These are phyloP conservation scores for Tetropium fuscum DNA, from an alignment of 2,888 invertebrate species.

Conservation along the genomic window DNA sequence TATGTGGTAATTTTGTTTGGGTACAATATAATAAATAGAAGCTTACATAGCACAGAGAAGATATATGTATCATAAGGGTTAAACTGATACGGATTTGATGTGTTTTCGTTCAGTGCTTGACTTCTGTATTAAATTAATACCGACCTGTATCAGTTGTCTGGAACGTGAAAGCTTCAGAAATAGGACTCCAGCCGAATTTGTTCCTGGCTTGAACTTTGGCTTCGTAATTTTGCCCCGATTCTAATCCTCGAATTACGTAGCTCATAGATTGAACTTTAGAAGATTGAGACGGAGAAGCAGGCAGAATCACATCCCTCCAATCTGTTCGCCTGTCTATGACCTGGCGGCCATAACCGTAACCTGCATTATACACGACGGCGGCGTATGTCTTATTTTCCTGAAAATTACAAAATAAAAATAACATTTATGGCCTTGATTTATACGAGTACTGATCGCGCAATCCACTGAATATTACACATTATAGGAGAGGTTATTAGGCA, in stretches of 20 bases:
- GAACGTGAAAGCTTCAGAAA: slow-evolving; percentile 73
- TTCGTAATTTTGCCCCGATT: slow-evolving; percentile 75
- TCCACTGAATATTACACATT: no score
- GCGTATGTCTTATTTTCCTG: slow-evolving; percentile 62
- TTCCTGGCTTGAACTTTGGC: slow-evolving; percentile 76
- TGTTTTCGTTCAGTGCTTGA: slow-evolving; percentile 6
- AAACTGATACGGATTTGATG: slow-evolving; percentile 1
- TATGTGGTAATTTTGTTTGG: no score
- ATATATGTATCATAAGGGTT: no score
- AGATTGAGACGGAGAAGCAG: slow-evolving; percentile 64
- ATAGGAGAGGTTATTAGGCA: no score
- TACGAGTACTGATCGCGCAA: no score
- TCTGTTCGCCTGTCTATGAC: slow-evolving; percentile 66
- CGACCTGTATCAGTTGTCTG: slow-evolving; percentile 74
- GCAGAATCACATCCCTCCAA: slow-evolving; percentile 72
- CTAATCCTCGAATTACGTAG: slow-evolving; percentile 75
- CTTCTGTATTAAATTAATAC: slow-evolving; percentile 48
- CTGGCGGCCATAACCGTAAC: slow-evolving; percentile 58
- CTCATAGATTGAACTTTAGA: slow-evolving; percentile 74
- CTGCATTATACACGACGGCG: slow-evolving; percentile 54
- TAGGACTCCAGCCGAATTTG: slow-evolving; percentile 76
- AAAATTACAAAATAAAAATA: slow-evolving; percentile 27
- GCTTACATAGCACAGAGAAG: no score
- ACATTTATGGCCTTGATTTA: not conserved
- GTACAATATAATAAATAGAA: no score